These are phyloP conservation scores for Galago senegalensis DNA, from an alignment of 2,797 vertebrate genomes.

Conservation along the genomic window DNA sequence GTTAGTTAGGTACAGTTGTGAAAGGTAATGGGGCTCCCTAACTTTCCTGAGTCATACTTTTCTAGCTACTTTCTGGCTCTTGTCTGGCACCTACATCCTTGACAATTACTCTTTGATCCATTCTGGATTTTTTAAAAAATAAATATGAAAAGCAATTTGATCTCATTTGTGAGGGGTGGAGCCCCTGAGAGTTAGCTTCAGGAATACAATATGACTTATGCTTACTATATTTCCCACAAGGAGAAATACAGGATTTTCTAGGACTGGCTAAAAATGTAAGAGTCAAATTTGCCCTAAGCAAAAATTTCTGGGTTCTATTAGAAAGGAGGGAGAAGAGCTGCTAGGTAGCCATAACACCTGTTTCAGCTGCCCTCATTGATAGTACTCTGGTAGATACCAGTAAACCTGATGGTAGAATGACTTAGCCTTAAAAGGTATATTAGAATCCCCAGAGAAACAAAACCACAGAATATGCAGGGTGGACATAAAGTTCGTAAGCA, in stretches of 20 bases:
- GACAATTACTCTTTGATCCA: conserved; percentile 85
- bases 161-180: conserved; percentile 27
- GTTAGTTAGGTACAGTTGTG: conserved; percentile 74
- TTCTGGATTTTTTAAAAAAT: conserved; percentile 88
- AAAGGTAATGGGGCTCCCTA: conserved; percentile 63
- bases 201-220: background rate
- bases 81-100: conserved; percentile 84
- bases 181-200: conserved; percentile 6
- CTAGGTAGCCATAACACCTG: background rate
- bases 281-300: background rate
- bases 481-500: too few species aligned
- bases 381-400: background rate
- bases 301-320: background rate
- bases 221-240: background rate
- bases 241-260: background rate
- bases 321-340: background rate
- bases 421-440: background rate
- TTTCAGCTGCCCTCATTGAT: background rate
- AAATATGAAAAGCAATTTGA: conserved; percentile 82
- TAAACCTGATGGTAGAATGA: background rate
- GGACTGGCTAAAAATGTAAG: background rate
- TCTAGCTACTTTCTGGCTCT: conserved; percentile 74
- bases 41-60: conserved; percentile 63
- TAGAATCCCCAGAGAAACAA: background rate
- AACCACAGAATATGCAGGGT: background rate